Percentiles rank a stretch among this genome's conserved stretches.
These are phyloP conservation scores for Micromys minutus DNA, from an alignment of 2,113 vertebrate genomes.

Conservation along the genomic window DNA sequence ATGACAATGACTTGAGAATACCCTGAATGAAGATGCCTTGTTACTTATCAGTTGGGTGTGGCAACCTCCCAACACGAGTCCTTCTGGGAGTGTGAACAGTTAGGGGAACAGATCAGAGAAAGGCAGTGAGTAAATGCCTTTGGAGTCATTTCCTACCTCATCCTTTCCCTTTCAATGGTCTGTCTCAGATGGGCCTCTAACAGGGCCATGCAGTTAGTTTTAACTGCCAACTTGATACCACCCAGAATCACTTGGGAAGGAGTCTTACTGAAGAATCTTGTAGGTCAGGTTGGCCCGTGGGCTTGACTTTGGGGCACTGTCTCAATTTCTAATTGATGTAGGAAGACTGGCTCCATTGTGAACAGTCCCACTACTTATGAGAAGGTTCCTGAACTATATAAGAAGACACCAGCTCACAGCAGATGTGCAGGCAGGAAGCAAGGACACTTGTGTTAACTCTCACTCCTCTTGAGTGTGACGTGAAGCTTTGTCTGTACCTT, in stretches of 20 bases:
- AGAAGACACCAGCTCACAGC: too few species aligned
- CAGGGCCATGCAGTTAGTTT: background rate
- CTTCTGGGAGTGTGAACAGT: background rate
- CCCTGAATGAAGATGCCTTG: background rate
- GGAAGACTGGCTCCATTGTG: background rate
- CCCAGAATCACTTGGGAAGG: background rate
- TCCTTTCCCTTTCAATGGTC: background rate
- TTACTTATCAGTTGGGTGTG: background rate
- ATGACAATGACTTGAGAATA: fast-evolving
- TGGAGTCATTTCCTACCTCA: background rate
- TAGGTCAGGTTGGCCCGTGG: background rate
- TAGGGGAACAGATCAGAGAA: background rate
- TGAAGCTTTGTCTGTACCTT: background rate
- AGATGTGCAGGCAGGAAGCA: background rate
- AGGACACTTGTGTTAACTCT: background rate
- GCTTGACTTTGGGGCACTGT: background rate
- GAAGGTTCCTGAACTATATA: background rate
- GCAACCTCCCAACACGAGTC: background rate
- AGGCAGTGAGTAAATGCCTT: background rate
- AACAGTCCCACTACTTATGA: background rate
- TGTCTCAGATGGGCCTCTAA: background rate
- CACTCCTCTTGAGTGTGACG: background rate
- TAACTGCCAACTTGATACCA: background rate
- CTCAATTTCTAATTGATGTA: background rate
- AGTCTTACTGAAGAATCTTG: background rate